phyloP scores from a whole-genome alignment of 1,140 invertebrate genomes.

The Pseudomyrmex gracilis region DNA sequence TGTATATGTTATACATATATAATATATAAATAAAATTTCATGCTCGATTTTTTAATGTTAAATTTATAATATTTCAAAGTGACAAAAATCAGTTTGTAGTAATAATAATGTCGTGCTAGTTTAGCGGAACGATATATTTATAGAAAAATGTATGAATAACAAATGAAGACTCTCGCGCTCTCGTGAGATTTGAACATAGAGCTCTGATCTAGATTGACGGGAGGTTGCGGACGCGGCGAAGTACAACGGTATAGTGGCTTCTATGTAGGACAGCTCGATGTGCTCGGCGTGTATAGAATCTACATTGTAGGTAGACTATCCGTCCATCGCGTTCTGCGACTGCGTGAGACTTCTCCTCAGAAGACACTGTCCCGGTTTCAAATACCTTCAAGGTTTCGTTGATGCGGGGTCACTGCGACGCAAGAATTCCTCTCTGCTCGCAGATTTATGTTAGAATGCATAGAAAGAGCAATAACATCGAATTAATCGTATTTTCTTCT shows the following conservation, averaged over 20 bases:
- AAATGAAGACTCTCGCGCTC: conserved; percentile 48
- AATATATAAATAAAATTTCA: not conserved
- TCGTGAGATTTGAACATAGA: conserved; percentile 66
- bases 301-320: not conserved
- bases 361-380: conserved; percentile 81
- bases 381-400: conserved; percentile 81
- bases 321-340: conserved; percentile 58
- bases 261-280: conserved; percentile 80
- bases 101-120: conserved; percentile 8
- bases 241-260: conserved; percentile 64
- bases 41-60: not conserved
- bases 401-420: conserved; percentile 54
- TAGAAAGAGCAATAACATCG: conserved; percentile 57
- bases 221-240: conserved; percentile 33
- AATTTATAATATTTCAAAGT: not conserved
- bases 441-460: conserved; percentile 57
- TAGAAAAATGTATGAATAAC: conserved; percentile 64
- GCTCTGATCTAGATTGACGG: conserved; percentile 72
- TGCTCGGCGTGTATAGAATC: conserved; percentile 56
- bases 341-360: conserved; percentile 69
- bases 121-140: conserved; percentile 59
- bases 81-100: conserved; percentile 12
- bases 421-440: conserved; percentile 53
- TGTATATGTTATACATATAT: no score
- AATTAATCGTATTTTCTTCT: conserved; percentile 47